A percentile compares a stretch with the other conserved stretches of the same genome.
Evolutionary conservation across 2,797 vertebrate species (phyloP).

Genomic region (Acrossocheilus fasciatus): DNA sequence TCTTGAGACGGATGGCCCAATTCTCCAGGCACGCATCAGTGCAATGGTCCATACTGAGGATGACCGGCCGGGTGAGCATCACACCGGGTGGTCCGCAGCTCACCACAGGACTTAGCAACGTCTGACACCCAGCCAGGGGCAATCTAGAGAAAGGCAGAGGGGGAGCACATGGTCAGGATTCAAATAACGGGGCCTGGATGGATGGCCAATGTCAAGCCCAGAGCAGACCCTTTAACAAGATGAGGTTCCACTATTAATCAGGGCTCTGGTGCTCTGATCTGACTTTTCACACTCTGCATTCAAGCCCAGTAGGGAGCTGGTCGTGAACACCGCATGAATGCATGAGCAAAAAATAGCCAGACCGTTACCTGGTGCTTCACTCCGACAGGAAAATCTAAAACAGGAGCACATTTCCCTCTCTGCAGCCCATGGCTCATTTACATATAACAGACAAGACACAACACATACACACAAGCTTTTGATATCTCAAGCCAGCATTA

Average conservation of each 20-base stretch:
- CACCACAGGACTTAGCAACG: conserved; percentile 94
- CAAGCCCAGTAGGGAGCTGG: conserved; percentile 7
- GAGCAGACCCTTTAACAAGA: conserved; percentile 9
- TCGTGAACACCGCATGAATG: conserved; percentile 11
- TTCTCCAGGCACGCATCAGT: conserved; percentile 93
- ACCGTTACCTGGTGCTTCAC: conserved; percentile 20
- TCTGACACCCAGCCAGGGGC: conserved; percentile 96
- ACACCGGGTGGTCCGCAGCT: conserved; percentile 97
- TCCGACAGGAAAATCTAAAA: conserved; percentile 15
- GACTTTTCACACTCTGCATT: conserved; percentile 32
- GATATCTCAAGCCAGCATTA: conserved; percentile 37
- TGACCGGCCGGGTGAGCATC: conserved; percentile 93
- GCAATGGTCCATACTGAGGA: conserved; percentile 97
- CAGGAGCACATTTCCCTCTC: background rate
- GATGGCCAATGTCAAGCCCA: conserved; percentile 50
- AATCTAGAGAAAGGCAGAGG: conserved; percentile 80
- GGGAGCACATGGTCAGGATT: conserved; percentile 31
- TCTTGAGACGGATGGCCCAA: conserved; percentile 97
- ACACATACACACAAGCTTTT: conserved; percentile 6
- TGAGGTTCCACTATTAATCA: conserved; percentile 33
- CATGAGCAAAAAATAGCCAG: conserved; percentile 13
- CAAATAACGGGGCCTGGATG: conserved; percentile 21
- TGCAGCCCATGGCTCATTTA: conserved; percentile 9
- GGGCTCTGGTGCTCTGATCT: conserved; percentile 2
- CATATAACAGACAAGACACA: conserved; percentile 14